Conservation (phyloP, 1,140 invertebrate species). For the Macrobrachium nipponense region DNA sequence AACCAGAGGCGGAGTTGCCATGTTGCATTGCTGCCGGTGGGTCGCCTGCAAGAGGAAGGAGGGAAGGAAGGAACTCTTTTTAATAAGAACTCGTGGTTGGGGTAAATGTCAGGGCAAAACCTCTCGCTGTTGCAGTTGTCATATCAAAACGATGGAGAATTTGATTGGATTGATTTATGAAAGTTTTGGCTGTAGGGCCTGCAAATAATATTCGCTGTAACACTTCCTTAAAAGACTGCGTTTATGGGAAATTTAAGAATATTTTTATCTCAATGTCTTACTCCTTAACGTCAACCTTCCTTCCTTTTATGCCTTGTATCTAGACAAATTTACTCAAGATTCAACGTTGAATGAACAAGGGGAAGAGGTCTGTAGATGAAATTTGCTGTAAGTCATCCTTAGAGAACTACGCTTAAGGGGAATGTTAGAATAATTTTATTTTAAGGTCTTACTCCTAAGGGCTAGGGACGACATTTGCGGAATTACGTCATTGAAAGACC, state of each 20-base stretch:
- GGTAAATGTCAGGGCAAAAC: neutral
- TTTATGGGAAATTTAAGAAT: neutral
- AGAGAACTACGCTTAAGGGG: too few species aligned
- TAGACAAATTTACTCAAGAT: neutral
- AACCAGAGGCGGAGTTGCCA: conserved; percentile 28
- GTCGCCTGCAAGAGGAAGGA: neutral
- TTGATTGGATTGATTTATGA: too few species aligned
- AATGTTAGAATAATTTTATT: too few species aligned
- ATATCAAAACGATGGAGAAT: too few species aligned
- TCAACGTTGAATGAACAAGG: too few species aligned
- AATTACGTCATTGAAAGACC: neutral
- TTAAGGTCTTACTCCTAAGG: too few species aligned
- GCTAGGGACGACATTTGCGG: too few species aligned
- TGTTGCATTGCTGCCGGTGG: conserved; percentile 48
- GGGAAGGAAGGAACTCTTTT: too few species aligned
- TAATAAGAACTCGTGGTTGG: neutral
- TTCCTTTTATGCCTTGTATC: conserved; percentile 45
- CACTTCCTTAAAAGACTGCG: neutral
- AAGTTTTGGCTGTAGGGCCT: too few species aligned
- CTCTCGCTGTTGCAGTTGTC: neutral
- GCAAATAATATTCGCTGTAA: too few species aligned
- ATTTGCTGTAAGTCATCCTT: too few species aligned
- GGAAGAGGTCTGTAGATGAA: too few species aligned
- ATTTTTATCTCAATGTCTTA: neutral
- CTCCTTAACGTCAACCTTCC: neutral